Conservation (phyloP, 2,113 vertebrate species). For the Promerops cafer region DNA sequence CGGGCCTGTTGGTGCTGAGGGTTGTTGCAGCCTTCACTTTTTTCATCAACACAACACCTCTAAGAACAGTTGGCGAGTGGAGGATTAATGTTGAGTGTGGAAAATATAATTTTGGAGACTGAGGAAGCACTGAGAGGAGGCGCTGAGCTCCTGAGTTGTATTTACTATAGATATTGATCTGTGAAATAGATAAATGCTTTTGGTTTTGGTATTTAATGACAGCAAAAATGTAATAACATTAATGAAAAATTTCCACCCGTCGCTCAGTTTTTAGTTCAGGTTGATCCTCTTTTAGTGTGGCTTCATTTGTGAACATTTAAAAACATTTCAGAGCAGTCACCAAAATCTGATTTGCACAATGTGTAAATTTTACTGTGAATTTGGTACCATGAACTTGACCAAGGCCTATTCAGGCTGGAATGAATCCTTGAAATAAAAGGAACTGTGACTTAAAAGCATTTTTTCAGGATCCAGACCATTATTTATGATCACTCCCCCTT, state of each 20-base stretch:
- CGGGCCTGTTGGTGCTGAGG: accelerated
- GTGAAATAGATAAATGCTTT: background rate
- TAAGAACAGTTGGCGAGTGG: background rate
- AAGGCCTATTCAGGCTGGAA: background rate
- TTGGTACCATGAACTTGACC: background rate
- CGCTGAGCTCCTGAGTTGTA: background rate
- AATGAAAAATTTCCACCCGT: background rate
- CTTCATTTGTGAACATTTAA: background rate
- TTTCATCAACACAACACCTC: accelerated
- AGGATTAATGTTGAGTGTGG: background rate
- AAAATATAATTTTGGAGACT: background rate
- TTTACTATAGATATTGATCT: background rate
- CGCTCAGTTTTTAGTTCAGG: background rate
- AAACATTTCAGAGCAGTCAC: background rate
- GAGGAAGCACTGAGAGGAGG: background rate
- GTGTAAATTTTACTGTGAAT: background rate
- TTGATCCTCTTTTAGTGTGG: background rate
- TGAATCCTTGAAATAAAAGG: background rate
- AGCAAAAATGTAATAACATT: background rate
- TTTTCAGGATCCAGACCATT: background rate
- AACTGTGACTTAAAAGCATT: background rate
- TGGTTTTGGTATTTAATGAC: background rate
- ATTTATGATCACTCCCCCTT: background rate
- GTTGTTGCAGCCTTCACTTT: background rate
- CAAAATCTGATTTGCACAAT: background rate